A percentile compares a stretch with the other conserved stretches of the same genome.
Conservation (phyloP, 2,888 invertebrate species). For the Morinoia aosen region DNA sequence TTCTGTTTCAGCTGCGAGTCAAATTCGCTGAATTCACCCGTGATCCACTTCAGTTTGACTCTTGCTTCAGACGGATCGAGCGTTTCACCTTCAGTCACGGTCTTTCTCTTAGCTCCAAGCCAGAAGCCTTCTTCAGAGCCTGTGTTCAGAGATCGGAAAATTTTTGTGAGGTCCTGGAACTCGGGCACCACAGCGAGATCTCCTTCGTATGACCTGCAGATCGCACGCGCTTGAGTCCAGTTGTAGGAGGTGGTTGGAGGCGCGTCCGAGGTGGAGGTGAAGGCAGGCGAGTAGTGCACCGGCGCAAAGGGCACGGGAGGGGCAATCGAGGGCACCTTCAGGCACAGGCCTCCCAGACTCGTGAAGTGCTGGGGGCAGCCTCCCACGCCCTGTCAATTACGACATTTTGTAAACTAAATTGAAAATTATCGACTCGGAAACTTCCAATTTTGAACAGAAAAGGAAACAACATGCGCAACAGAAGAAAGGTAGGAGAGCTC, state of each 20-base stretch:
- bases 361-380: conserved; percentile 52
- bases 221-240: conserved; percentile 23
- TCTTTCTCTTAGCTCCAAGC: conserved; percentile 25
- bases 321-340: conserved; percentile 10
- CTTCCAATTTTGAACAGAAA: neutral
- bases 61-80: neutral
- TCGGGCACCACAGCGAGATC: conserved; percentile 38
- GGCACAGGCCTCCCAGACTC: neutral
- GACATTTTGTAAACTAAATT: neutral
- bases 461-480: no score
- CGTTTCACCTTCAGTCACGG: neutral
- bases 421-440: neutral
- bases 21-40: conserved; percentile 10
- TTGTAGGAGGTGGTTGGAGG: conserved; percentile 12
- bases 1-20: neutral
- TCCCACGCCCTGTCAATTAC: neutral
- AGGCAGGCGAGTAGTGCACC: neutral
- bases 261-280: neutral
- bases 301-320: neutral
- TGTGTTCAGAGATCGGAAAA: neutral
- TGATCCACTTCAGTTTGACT: conserved; percentile 37
- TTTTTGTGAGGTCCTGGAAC: neutral
- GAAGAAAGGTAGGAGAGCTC: no score
- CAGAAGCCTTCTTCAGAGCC: neutral
- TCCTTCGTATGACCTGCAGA: conserved; percentile 26